These are phyloP conservation scores for Augochlora pura DNA, from an alignment of 1,140 invertebrate genomes.

Conservation along the genomic window DNA sequence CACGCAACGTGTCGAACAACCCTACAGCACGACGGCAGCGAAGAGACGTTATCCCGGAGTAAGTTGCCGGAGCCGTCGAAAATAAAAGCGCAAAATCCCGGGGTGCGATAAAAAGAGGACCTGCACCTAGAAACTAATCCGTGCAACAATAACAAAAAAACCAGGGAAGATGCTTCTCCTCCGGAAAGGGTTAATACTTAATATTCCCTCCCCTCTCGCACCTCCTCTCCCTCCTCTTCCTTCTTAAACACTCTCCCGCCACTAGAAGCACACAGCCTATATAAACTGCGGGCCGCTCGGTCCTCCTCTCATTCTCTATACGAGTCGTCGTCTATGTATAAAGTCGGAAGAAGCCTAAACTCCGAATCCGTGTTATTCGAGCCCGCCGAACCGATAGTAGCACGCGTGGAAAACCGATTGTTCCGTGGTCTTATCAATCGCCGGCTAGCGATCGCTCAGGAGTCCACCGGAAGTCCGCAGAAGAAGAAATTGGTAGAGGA, in stretches of 20 bases:
- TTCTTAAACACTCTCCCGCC: background rate
- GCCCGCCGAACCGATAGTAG: background rate
- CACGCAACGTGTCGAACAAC: no score
- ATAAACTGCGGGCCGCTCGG: slow-evolving; percentile 73
- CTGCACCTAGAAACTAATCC: background rate
- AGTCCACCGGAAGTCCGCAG: no score
- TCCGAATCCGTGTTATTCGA: slow-evolving; percentile 8
- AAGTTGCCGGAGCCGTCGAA: no score
- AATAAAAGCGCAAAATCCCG: no score
- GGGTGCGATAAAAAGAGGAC: background rate
- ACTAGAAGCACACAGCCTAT: slow-evolving; percentile 73
- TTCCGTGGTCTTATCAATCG: background rate
- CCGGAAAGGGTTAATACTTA: background rate
- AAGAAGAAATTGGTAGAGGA: background rate
- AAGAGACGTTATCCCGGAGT: no score
- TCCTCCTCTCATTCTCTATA: slow-evolving; percentile 76
- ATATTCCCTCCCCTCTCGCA: slow-evolving; percentile 2
- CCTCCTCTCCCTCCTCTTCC: background rate
- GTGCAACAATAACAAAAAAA: background rate
- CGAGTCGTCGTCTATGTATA: slow-evolving; percentile 73
- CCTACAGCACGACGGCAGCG: no score
- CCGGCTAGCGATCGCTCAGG: background rate
- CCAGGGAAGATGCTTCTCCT: background rate
- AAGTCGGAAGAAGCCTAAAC: slow-evolving; percentile 49
- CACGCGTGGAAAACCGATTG: background rate